phyloP scores from a whole-genome alignment of 1,140 invertebrate species.

The Eueides isabella region DNA sequence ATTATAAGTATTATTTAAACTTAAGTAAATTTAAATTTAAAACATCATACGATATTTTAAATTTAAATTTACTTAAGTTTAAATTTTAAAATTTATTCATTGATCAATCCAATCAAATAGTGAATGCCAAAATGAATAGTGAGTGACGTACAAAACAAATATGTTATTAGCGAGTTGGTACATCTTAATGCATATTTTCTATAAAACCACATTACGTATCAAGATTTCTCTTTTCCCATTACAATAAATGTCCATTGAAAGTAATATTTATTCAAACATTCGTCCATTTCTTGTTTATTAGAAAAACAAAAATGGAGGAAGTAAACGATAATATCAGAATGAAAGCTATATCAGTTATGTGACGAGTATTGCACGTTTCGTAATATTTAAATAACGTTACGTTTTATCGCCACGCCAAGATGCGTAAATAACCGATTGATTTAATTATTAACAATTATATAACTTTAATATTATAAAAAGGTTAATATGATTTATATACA shows the following conservation, averaged over 20 bases:
- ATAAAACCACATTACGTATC: not conserved
- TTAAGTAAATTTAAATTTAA: too few species aligned
- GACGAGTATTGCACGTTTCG: slow-evolving; percentile 25
- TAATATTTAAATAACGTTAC: slow-evolving; percentile 31
- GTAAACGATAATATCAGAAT: not conserved
- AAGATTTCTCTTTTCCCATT: slow-evolving; percentile 8
- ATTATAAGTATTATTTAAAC: too few species aligned
- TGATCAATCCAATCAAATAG: too few species aligned
- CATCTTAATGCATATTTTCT: not conserved
- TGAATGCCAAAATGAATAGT: too few species aligned
- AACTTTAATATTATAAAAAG: not conserved
- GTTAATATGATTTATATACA: not conserved
- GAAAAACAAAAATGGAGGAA: not conserved
- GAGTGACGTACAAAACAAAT: not conserved
- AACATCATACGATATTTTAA: too few species aligned
- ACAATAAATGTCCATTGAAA: slow-evolving; percentile 7
- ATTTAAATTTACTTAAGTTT: too few species aligned
- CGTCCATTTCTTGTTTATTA: not conserved
- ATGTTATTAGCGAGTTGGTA: not conserved
- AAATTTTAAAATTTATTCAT: too few species aligned
- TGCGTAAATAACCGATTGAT: slow-evolving; percentile 2
- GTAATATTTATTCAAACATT: not conserved
- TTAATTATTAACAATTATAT: not conserved
- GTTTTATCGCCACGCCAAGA: slow-evolving; percentile 10
- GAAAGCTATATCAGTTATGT: slow-evolving; percentile 9